phyloP scores from a whole-genome alignment of 2,888 invertebrate species.

The Aphrophora alni region DNA sequence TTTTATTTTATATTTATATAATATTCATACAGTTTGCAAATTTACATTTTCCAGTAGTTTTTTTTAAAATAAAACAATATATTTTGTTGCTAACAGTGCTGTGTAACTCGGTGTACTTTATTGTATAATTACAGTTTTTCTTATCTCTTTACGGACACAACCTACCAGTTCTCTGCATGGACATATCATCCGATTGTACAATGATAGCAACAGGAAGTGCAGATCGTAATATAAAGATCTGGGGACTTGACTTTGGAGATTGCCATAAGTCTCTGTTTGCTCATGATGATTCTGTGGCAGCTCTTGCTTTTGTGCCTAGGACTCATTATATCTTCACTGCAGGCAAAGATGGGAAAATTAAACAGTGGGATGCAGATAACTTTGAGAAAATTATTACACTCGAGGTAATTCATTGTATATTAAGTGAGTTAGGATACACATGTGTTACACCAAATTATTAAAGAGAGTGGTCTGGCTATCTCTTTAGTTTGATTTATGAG shows the following conservation, averaged over 20 bases:
- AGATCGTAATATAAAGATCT: constrained; percentile 95
- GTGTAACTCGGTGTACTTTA: too few species aligned
- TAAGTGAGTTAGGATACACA: too few species aligned
- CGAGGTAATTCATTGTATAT: constrained; percentile 73
- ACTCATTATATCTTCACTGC: constrained; percentile 94
- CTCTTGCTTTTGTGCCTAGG: constrained; percentile 85
- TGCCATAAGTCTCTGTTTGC: constrained; percentile 95
- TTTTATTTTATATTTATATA: too few species aligned
- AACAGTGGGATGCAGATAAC: constrained; percentile 96
- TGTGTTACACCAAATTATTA: too few species aligned
- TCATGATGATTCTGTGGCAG: constrained; percentile 93
- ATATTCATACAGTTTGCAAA: too few species aligned
- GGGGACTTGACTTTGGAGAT: constrained; percentile 99
- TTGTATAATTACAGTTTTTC: constrained; percentile 72
- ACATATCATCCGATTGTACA: constrained; percentile 87
- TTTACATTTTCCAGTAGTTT: too few species aligned
- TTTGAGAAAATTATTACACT: constrained; percentile 90
- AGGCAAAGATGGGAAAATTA: constrained; percentile 92
- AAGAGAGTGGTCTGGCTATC: too few species aligned
- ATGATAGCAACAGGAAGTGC: constrained; percentile 93
- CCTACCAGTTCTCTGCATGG: constrained; percentile 90
- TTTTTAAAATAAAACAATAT: too few species aligned
- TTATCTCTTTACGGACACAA: constrained; percentile 95
- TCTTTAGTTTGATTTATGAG: too few species aligned
- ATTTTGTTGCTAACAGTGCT: too few species aligned